Evolutionary conservation across 2,113 vertebrate species (phyloP), one percentile per base, ranked within the genome.

Genomic region (Hyperopisus bebe): DNA sequence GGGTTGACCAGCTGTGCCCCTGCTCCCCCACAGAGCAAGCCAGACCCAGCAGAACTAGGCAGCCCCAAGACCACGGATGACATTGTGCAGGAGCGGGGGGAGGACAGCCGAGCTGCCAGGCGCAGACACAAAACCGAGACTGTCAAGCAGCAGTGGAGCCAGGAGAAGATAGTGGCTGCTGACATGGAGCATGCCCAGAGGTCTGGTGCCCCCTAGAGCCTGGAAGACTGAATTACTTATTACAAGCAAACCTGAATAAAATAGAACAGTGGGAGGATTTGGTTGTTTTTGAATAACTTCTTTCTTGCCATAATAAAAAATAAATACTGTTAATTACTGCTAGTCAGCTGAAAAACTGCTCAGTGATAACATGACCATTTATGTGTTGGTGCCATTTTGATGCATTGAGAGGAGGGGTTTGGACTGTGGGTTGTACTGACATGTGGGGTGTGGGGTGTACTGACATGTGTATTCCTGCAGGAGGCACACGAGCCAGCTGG

Each of bases 1-100:
- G 15, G 74, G 5, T 80, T 42, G 31, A 80, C 5, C 35, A 50
- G 82, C 48, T 87, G 86, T 66, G 17, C 82, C 27, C 50, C 24
- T 70, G 21, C 3, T 87, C 11, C 90, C 55, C 35, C n/a, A 2
- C 93, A 99, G 98, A 98, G 98, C 94, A 99, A 99, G 89, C 94
- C 97, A 31, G 98, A 99, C 90, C 95, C 95, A 10, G 96, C 96
- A 0, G 98, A 99, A 91, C 95, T 97, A 58, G 96, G 97, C 27
- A 98, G 97, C 90, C 98, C 98, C 5, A 99, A 99, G 94, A 99
- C 98, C 15, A 99, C 98, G 0, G 98, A 99, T 1, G 98, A 99
- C 92, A 99, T 99, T 10, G 96, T 99, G 53, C 95, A 97, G 89
- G 98, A 99, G 91, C 97, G 94, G 62, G 97, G 96, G 1, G 98